Conservation (phyloP, 2,888 invertebrate genomes). For the Epinotia brunnichana region DNA sequence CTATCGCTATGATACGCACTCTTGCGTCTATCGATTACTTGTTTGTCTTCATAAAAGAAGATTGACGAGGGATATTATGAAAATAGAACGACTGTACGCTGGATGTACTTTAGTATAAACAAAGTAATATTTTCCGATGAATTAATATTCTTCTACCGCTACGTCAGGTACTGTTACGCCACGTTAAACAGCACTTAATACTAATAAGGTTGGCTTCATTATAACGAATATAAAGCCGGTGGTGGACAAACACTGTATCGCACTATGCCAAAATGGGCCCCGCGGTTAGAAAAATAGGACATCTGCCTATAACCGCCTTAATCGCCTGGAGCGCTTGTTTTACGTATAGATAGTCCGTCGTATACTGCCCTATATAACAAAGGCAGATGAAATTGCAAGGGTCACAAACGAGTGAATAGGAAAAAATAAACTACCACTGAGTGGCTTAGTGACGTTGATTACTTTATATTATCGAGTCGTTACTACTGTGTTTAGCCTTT, state of each 20-base stretch:
- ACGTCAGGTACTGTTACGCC: slow-evolving; percentile 5
- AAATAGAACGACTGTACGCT: not conserved
- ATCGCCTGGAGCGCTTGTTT: slow-evolving; percentile 21
- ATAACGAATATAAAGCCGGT: not conserved
- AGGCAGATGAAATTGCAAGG: slow-evolving; percentile 38
- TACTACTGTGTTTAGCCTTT: not conserved
- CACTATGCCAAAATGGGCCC: slow-evolving; percentile 2
- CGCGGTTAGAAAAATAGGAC: slow-evolving; percentile 26
- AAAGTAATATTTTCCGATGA: slow-evolving; percentile 12
- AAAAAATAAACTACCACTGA: slow-evolving; percentile 24
- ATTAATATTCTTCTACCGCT: slow-evolving; percentile 25
- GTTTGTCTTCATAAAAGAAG: not conserved
- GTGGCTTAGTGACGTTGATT: slow-evolving; percentile 30
- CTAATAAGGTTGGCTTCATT: not conserved
- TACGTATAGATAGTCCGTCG: slow-evolving; percentile 16
- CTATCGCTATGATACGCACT: too few relatives aligned
- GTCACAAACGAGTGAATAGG: slow-evolving; percentile 36
- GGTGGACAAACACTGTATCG: not conserved
- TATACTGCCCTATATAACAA: slow-evolving; percentile 20
- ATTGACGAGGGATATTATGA: too few relatives aligned
- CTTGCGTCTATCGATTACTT: not conserved
- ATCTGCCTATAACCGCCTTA: slow-evolving; percentile 31
- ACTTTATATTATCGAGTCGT: slow-evolving; percentile 20
- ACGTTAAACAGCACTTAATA: slow-evolving; percentile 9
- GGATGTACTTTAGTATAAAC: not conserved